Evolutionary conservation across 2,113 vertebrate species (phyloP).

Genomic region (Synodontis membranacea): DNA sequence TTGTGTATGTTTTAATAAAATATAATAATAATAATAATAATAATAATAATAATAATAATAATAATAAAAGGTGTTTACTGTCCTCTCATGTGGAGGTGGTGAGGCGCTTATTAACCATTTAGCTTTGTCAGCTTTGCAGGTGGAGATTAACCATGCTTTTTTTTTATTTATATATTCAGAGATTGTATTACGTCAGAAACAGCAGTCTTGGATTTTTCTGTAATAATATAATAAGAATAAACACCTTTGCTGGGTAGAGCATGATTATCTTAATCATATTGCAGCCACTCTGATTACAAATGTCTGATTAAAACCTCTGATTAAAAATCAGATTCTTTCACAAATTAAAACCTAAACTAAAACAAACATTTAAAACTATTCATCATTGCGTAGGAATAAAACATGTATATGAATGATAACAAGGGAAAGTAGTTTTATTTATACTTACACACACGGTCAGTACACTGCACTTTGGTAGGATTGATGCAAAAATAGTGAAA

Average conservation of each 20-base stretch:
- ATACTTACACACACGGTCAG: background rate
- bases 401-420: background rate
- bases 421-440: background rate
- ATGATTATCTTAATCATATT: background rate
- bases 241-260: background rate
- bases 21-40: too few relatives aligned
- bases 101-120: background rate
- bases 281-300: background rate
- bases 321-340: too few relatives aligned
- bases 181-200: background rate
- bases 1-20: background rate
- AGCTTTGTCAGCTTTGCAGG: background rate
- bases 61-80: background rate
- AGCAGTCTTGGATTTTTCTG: too few relatives aligned
- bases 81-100: background rate
- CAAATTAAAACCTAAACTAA: too few relatives aligned
- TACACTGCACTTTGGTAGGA: background rate
- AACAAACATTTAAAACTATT: background rate
- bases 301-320: too few relatives aligned
- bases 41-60: too few relatives aligned
- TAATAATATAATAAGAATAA: background rate
- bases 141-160: background rate
- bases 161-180: background rate
- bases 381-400: background rate
- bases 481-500: background rate